Conservation (phyloP, 2,888 invertebrate species). For the Polietes domitor region DNA sequence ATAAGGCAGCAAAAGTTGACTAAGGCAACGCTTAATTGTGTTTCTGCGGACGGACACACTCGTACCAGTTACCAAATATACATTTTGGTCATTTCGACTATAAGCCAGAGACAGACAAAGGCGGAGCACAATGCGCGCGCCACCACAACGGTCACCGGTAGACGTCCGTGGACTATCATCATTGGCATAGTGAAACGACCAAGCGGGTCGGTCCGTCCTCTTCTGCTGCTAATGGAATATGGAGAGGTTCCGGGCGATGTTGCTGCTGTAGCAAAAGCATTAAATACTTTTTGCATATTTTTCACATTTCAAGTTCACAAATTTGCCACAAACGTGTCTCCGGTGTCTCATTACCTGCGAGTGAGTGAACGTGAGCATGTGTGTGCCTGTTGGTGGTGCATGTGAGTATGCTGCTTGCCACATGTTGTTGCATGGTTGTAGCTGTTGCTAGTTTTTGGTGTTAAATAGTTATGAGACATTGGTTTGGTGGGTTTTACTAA, state of each 20-base stretch:
- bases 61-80: slow-evolving; percentile 55
- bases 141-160: slow-evolving; percentile 25
- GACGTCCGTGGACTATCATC: slow-evolving; percentile 10
- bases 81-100: slow-evolving; percentile 48
- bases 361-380: slow-evolving; percentile 10
- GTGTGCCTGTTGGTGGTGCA: slow-evolving; percentile 1
- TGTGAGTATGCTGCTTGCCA: slow-evolving; percentile 28
- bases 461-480: slow-evolving; percentile 68
- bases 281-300: slow-evolving; percentile 68
- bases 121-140: neutral
- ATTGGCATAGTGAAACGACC: slow-evolving; percentile 42
- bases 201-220: slow-evolving; percentile 45
- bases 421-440: slow-evolving; percentile 53
- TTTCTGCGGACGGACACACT: slow-evolving; percentile 15
- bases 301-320: slow-evolving; percentile 68
- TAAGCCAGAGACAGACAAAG: neutral
- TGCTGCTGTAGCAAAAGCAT: slow-evolving; percentile 51
- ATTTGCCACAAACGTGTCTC: slow-evolving; percentile 68
- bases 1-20: slow-evolving; percentile 63
- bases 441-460: slow-evolving; percentile 56
- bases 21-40: slow-evolving; percentile 61
- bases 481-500: slow-evolving; percentile 34
- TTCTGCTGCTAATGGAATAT: slow-evolving; percentile 59
- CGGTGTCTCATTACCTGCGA: slow-evolving; percentile 67
- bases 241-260: slow-evolving; percentile 55